Evolutionary conservation across 2,113 vertebrate species (phyloP), one percentile per base, ranked within the genome.

Genomic region (Xenotilapia leptura): DNA sequence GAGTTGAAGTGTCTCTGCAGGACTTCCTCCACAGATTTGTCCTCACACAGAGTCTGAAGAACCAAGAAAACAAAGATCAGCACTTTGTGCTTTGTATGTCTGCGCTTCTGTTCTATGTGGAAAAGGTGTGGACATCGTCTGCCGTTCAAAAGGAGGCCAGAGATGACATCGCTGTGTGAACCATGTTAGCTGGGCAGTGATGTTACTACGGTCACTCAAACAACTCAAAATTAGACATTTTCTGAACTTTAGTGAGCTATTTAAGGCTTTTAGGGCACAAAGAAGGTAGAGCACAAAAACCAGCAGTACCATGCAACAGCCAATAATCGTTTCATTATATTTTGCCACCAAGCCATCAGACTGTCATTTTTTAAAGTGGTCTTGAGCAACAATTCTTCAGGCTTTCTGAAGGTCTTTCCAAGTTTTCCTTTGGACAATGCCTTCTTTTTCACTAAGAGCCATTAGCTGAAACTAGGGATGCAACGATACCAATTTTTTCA

Each of bases 1-100:
- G 93, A 86, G 86, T 97, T 96, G 55, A 97, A 99, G 31, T 98
- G 97, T 49, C 95, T 97, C 89, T 91, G 95, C 54, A 99, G 89
- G 80, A 96, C 83, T 0, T 97, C 97, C 86, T 92, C 92, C 8
- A 97, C 97, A 0, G 92, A 90, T 88, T 93, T 96, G 80, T 98
- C 97, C 89, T 96, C 97, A 62, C 97, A 96, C 7, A 99, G 95
- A 70, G 36, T 86, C 98, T 99, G 80, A 14, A 12, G 33, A 51
- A n/a, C 47, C 13, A 36, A 12, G 23, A 54, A 45, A 17, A 75
- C 40, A 11, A 28, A 17, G n/a, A 42, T 70, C n/a, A 9, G n/a
- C 13, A 14, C 33, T 40, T 68, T 12, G 10, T 65, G 31, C 0
- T 36, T 65, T 68, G 33, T 68, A 68, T 21, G 33, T n/a, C 10